Conservation (phyloP, 2,888 invertebrate species). For the Meiosimyza decipiens region DNA sequence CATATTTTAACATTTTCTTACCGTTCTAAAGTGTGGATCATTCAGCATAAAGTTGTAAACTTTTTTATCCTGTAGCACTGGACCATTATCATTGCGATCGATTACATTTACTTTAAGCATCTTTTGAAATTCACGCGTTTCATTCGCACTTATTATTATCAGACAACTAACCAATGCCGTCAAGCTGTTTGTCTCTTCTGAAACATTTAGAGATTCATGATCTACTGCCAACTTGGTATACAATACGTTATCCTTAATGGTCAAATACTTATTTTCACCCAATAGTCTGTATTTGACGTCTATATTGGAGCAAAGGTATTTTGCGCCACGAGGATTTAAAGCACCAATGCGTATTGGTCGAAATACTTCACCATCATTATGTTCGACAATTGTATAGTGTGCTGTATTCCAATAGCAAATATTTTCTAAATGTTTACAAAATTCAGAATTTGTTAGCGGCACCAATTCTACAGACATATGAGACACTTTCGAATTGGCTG, state of each 20-base stretch:
- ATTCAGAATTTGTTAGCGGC: slow-evolving; percentile 54
- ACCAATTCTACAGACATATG: slow-evolving; percentile 59
- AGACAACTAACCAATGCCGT: slow-evolving; percentile 63
- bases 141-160: slow-evolving; percentile 54
- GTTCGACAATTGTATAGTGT: slow-evolving; percentile 60
- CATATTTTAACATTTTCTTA: slow-evolving; percentile 44
- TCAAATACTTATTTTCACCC: slow-evolving; percentile 61
- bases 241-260: slow-evolving; percentile 63
- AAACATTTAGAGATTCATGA: slow-evolving; percentile 66
- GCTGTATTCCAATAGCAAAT: slow-evolving; percentile 63
- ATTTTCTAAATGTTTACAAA: slow-evolving; percentile 59
- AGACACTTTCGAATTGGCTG: slow-evolving; percentile 49
- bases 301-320: slow-evolving; percentile 68
- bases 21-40: slow-evolving; percentile 62
- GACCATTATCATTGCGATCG: slow-evolving; percentile 94
- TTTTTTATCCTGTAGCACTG: slow-evolving; percentile 71
- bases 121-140: slow-evolving; percentile 49
- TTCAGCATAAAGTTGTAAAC: slow-evolving; percentile 56
- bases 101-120: slow-evolving; percentile 71
- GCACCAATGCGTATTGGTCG: slow-evolving; percentile 62
- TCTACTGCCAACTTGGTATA: slow-evolving; percentile 66
- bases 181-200: slow-evolving; percentile 56
- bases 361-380: slow-evolving; percentile 40
- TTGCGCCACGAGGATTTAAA: slow-evolving; percentile 65
- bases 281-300: slow-evolving; percentile 68